A percentile compares a stretch with the other conserved stretches of the same genome.
These are phyloP conservation scores for Lethrus apterus DNA, from an alignment of 1,140 invertebrate species.

Conservation along the genomic window DNA sequence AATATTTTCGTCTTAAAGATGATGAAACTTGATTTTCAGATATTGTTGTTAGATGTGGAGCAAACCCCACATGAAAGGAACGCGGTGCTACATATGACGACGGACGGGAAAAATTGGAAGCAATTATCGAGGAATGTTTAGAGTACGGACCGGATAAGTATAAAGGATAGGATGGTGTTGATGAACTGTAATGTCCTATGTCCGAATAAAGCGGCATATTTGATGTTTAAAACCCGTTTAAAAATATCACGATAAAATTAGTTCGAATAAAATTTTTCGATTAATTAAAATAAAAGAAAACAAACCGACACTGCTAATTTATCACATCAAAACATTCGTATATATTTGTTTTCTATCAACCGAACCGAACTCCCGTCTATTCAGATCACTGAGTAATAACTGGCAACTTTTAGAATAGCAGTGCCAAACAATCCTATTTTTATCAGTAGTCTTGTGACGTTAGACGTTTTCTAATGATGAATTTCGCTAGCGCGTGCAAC, in stretches of 20 bases:
- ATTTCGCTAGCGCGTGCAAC: neutral
- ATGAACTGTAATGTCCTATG: constrained; percentile 37
- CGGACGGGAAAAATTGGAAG: constrained; percentile 30
- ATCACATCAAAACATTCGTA: neutral
- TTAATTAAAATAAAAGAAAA: constrained; percentile 11
- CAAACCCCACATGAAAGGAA: constrained; percentile 44
- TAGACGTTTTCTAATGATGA: neutral
- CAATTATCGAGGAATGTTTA: constrained; percentile 48
- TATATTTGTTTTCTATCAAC: neutral
- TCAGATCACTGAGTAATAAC: constrained; percentile 19
- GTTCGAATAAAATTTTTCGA: too few species aligned
- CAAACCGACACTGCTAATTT: neutral
- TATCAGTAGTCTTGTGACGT: constrained; percentile 24
- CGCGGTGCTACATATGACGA: constrained; percentile 20
- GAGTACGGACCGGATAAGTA: constrained; percentile 50
- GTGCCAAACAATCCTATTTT: constrained; percentile 34
- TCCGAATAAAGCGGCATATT: constrained; percentile 53
- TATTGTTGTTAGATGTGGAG: constrained; percentile 67
- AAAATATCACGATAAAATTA: too few species aligned
- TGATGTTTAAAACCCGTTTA: neutral
- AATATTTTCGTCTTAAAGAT: constrained; percentile 18
- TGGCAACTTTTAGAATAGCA: constrained; percentile 22
- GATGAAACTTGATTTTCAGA: constrained; percentile 50
- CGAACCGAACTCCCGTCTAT: neutral
- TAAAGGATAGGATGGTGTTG: constrained; percentile 41